Evolutionary conservation across 2,888 invertebrate genomes (phyloP), one percentile per base, ranked within the genome.

Genomic region (Tetragonula carbonaria): DNA sequence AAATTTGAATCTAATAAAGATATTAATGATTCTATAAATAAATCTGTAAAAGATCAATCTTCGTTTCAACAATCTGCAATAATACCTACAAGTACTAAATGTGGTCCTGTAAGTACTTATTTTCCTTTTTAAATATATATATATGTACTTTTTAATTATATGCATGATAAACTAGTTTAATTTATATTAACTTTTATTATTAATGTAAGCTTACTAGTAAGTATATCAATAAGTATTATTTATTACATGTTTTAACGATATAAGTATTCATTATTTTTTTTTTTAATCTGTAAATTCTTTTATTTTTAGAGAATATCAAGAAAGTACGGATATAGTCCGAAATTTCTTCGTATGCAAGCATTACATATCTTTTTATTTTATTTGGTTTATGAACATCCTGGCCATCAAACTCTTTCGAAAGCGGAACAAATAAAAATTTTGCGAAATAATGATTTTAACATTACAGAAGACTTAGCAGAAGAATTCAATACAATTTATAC

Each of bases 281-380:
- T 45, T 38, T 38, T 38, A 38, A 38, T 38, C 38, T 38, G 6
- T 38, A 6, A 38, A 33, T 33, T 33, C 33, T 33, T 38, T 38
- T 38, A 38, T 38, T 38, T 38, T 38, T 38, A 45, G 45, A 88
- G 90, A 86, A 88, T 93, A 11, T 95, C 95, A 8, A 95, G 93
- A 88, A 91, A 93, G 66, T 95, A 96, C 88, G 96, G 96, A 13
- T 95, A 95, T 85, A 94, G 95, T 78, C 96, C 97, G 0, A 97
- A 97, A 94, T 97, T 97, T 92, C 94, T 96, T 18, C 95, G 97
- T 67, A 96, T 97, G 94, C 95, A 96, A 82, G 94, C 96, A 4
- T 91, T 97, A 63, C 97, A 98, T 92, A 95, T 96, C 88, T 95
- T 96, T 86, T 92, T 98, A 21, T 97, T 95, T 93, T 97, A 97